Percentiles rank a stretch among this genome's conserved stretches.
Evolutionary conservation across 2,113 vertebrate genomes (phyloP).

Genomic region (Plotosus lineatus): DNA sequence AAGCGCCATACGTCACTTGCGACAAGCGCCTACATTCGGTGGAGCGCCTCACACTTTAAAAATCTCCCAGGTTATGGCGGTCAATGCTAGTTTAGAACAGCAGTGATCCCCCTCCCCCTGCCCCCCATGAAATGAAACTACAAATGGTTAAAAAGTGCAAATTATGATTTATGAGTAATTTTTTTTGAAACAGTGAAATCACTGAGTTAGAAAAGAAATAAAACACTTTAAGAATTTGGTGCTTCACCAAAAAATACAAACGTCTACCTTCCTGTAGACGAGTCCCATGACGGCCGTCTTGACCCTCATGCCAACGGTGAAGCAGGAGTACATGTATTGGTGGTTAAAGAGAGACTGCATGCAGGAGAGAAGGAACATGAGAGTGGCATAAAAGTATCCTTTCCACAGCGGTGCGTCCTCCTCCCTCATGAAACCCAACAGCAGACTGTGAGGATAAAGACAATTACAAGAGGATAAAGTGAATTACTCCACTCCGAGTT

Average conservation of each 20-base stretch:
- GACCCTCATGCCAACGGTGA: conserved; percentile 84
- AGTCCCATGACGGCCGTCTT: conserved; percentile 85
- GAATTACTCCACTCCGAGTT: not conserved
- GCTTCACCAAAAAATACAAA: too few species aligned
- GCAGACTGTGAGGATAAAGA: conserved; percentile 71
- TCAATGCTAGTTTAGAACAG: too few species aligned
- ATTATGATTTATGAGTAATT: not conserved
- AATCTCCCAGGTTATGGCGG: too few species aligned
- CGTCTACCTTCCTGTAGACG: conserved; percentile 86
- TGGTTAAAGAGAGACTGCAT: conserved; percentile 90
- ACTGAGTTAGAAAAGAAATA: too few species aligned
- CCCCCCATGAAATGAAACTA: not conserved
- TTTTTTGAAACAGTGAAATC: too few species aligned
- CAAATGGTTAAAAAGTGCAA: not conserved
- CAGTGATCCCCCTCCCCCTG: too few species aligned
- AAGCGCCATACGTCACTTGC: too few species aligned
- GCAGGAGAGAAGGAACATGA: conserved; percentile 83
- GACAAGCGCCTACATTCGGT: too few species aligned
- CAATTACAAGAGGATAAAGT: conserved; percentile 8
- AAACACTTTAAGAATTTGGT: too few species aligned
- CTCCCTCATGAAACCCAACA: conserved; percentile 82
- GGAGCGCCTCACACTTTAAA: too few species aligned
- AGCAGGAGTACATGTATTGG: conserved; percentile 84
- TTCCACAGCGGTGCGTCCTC: conserved; percentile 78
- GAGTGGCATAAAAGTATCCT: conserved; percentile 81